phyloP scores from a whole-genome alignment of 2,888 invertebrate genomes.

The Chironomus tentans region DNA sequence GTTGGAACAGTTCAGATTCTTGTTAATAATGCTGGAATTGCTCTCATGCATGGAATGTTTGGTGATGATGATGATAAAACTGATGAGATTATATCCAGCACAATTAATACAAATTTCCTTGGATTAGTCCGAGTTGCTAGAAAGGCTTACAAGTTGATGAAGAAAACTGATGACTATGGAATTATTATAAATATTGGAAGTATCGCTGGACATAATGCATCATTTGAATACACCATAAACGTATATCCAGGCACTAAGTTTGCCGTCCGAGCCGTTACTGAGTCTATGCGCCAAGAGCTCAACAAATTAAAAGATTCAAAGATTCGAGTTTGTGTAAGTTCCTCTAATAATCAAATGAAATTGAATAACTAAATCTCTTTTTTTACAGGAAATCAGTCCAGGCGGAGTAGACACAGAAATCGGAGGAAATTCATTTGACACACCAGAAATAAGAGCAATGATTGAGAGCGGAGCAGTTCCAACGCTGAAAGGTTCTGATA shows the following conservation, averaged over 20 bases:
- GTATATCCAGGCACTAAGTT: neutral
- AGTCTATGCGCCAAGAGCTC: neutral
- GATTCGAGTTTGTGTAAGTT: constrained; percentile 5
- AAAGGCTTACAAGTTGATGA: constrained; percentile 45
- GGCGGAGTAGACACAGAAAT: constrained; percentile 43
- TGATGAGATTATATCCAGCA: too few relatives aligned
- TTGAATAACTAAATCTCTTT: too few relatives aligned
- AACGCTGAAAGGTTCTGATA: constrained; percentile 32
- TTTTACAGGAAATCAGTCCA: constrained; percentile 39
- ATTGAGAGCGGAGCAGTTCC: neutral
- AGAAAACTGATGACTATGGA: constrained; percentile 40
- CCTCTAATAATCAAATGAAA: too few relatives aligned
- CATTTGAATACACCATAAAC: neutral
- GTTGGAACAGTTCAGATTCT: constrained; percentile 48
- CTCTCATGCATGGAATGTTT: constrained; percentile 9
- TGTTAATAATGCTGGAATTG: constrained; percentile 49
- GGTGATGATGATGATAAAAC: constrained; percentile 23
- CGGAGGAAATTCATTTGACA: neutral
- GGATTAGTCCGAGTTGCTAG: constrained; percentile 44
- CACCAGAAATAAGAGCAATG: neutral
- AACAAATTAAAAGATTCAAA: neutral
- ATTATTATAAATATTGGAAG: constrained; percentile 44
- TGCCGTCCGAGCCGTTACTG: neutral
- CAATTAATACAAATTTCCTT: constrained; percentile 44
- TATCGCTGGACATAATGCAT: constrained; percentile 34